phyloP scores from a whole-genome alignment of 2,113 vertebrate genomes.

The Mesocricetus auratus region DNA sequence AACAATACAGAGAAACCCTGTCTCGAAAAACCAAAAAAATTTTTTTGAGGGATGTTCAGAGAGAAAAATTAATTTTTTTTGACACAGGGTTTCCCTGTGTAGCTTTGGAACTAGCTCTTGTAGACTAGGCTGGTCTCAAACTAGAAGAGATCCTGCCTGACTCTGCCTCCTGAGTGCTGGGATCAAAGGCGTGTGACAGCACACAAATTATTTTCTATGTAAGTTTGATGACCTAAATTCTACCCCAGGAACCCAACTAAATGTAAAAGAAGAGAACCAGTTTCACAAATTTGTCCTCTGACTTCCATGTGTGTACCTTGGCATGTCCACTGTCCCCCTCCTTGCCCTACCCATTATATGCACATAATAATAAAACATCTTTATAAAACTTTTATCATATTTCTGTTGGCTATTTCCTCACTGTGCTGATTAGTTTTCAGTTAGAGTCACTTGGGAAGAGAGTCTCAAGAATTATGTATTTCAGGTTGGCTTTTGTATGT shows the following conservation, averaged over 20 bases:
- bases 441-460: neutral
- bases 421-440: neutral
- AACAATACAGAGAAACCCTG: too few species aligned
- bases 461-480: neutral
- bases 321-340: neutral
- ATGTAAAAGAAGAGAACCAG: neutral
- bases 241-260: neutral
- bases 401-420: neutral
- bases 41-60: neutral
- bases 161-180: too few species aligned
- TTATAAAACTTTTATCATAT: neutral
- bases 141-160: too few species aligned
- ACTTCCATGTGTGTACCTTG: neutral
- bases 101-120: too few species aligned
- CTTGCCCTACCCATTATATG: neutral
- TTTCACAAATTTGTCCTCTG: neutral
- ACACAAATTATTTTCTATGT: neutral
- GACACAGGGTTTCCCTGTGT: too few species aligned
- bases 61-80: neutral
- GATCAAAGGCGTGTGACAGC: too few species aligned
- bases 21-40: too few species aligned
- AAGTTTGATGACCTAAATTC: neutral
- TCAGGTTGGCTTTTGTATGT: neutral
- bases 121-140: too few species aligned
- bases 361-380: neutral